Evolutionary conservation across 2,797 vertebrate species (phyloP), one percentile per base, ranked within the genome.

Genomic region (Melanotaenia nigrans): DNA sequence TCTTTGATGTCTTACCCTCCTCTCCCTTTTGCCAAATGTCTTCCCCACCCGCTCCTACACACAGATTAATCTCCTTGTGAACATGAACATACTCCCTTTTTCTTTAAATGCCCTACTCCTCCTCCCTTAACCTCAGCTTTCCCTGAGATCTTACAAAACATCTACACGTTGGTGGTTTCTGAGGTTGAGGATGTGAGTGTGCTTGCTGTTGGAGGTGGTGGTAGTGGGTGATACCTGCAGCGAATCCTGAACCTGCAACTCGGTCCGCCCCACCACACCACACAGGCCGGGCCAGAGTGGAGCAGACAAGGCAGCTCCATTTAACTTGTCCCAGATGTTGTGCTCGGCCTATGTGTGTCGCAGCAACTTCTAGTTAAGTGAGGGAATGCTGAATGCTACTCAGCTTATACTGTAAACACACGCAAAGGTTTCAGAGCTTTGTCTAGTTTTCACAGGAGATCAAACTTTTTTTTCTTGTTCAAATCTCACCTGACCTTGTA

Each of bases 261-360:
- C 65, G 42, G 68, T 64, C 64, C 32, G 40, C 49, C 22, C 71
- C 72, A 36, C 65, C 71, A 78, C 71, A 28, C 59, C 75, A 58
- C 65, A 71, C 73, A n/a, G 71, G 65, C 69, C 42, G 4, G 73
- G 78, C 75, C 81, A 71, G 77, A 78, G 32, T 25, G 22, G 68
- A 77, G 87, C 81, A 86, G 87, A 85, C 78, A 32, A 75, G 72
- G 81, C 88, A 86, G 85, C 86, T 80, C 81, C 66, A 38, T 81
- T 88, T 93, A 93, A 94, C 86, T 72, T 84, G 77, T 94, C 91
- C 93, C 92, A 94, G 91, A 94, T 94, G 93, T 93, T 89, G 79
- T 70, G 72, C 57, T 49, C 60, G 30, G 82, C 78, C 86, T 67
- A 75, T 66, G 77, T 81, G 75, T 68, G 75, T 86, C n/a, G 66